phyloP scores from a whole-genome alignment of 1,140 invertebrate species.

The Lerema accius region DNA sequence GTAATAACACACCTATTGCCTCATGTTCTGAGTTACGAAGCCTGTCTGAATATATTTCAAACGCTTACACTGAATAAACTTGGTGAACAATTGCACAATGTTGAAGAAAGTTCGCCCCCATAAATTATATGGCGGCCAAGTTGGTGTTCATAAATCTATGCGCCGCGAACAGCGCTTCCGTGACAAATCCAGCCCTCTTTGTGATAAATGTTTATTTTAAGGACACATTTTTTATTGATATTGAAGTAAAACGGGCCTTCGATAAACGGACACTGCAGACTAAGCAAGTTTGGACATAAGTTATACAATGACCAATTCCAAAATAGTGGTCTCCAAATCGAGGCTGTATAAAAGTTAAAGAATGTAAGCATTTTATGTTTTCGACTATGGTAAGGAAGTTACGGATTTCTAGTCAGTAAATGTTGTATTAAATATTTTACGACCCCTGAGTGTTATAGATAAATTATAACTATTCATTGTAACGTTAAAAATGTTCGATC shows the following conservation, averaged over 20 bases:
- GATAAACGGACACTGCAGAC: neutral
- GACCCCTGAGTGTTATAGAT: too few species aligned
- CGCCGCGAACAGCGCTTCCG: slow-evolving; percentile 40
- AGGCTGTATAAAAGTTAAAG: too few species aligned
- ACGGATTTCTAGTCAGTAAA: too few species aligned
- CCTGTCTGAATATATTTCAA: neutral
- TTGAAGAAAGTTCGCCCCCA: slow-evolving; percentile 50
- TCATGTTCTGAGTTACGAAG: neutral
- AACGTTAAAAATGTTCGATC: too few species aligned
- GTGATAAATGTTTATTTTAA: slow-evolving; percentile 3
- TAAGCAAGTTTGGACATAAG: neutral
- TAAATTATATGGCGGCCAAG: slow-evolving; percentile 50
- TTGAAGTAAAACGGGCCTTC: neutral
- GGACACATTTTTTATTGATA: neutral
- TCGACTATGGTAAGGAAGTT: too few species aligned
- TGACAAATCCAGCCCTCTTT: slow-evolving; percentile 42
- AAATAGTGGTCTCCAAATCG: too few species aligned
- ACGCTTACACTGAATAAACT: slow-evolving; percentile 14
- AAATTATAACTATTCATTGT: too few species aligned
- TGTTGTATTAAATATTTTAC: too few species aligned
- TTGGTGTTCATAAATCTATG: slow-evolving; percentile 48
- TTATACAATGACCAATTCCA: too few species aligned
- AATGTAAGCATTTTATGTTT: too few species aligned
- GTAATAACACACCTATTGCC: neutral
- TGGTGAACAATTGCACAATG: slow-evolving; percentile 37